Evolutionary conservation across 2,888 invertebrate species (phyloP), one percentile per base, ranked within the genome.

Genomic region (Drosophila koepferae): DNA sequence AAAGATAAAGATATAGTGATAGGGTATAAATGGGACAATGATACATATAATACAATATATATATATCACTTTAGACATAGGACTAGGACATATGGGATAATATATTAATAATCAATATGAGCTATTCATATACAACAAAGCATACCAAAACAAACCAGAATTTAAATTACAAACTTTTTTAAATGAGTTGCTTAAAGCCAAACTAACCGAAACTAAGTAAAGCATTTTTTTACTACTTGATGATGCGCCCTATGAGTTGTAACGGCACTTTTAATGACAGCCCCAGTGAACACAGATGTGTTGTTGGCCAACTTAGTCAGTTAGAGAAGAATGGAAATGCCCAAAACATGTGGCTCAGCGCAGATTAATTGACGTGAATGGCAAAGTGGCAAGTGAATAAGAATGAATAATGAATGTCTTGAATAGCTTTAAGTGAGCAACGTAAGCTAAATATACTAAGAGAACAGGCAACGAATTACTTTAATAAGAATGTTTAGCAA

Each of bases 241-340:
- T 28, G n/a, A 41, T 40, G 41, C 41, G 23, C 14, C 18, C 36
- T 23, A 46, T 23, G 34, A 23, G 36, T 49, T 43, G 23, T 43
- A 56, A 43, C 56, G 41, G 55, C 28, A 28, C 55, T 44, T 69
- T 28, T 40, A 36, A 44, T 46, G 23, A 23, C 38, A 16, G 53
- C 23, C 53, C 40, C 40, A 55, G 43, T 56, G 61, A 70, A 51
- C 49, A 31, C 69, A 70, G 55, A 58, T 68, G 68, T 53, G 43
- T 9, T 28, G 14, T 9, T 28, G 14, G 55, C 36, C 16, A 61
- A 62, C 28, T 71, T 51, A 43, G 7, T 60, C 20, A 68, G 53
- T 53, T 18, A 46, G 36, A 41, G 41, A n/a, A 46, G n/a, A 23
- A 23, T 10, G 6, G 3, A 16, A 23, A n/a, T 2, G 34, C 34